Evolutionary conservation across 2,797 vertebrate genomes (phyloP).

Genomic region (Pseudochirops corinnae): DNA sequence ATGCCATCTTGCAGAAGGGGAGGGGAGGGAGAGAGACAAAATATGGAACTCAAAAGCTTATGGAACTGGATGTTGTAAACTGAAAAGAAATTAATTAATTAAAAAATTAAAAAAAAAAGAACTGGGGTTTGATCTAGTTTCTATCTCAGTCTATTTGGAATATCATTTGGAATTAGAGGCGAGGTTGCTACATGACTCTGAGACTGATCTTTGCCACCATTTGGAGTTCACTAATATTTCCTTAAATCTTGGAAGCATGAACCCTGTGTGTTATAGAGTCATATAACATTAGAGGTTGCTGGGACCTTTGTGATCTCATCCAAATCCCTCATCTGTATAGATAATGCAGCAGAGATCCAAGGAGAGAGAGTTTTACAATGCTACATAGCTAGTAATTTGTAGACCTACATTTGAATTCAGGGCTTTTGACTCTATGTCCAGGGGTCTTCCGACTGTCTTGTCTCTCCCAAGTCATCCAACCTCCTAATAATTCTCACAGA

Average conservation of each 20-base stretch:
- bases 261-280: fast-evolving
- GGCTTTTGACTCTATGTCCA: not conserved
- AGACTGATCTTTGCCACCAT: not conserved
- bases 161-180: not conserved
- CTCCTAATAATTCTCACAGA: not conserved
- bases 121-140: not conserved
- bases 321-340: not conserved
- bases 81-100: no score
- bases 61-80: no score
- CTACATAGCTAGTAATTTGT: not conserved
- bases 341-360: not conserved
- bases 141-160: not conserved
- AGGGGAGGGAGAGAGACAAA: no score
- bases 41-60: no score
- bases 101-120: not conserved
- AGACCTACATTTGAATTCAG: not conserved
- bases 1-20: no score
- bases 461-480: not conserved
- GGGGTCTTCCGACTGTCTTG: not conserved
- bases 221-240: fast-evolving
- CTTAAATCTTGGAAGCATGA: fast-evolving
- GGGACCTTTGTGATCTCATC: not conserved
- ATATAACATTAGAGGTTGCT: not conserved
- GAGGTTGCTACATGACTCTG: not conserved
- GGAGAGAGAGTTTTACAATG: not conserved